A percentile compares a stretch with the other conserved stretches of the same genome.
Evolutionary conservation across 1,140 invertebrate genomes (phyloP).

Genomic region (Chironomus tepperi): DNA sequence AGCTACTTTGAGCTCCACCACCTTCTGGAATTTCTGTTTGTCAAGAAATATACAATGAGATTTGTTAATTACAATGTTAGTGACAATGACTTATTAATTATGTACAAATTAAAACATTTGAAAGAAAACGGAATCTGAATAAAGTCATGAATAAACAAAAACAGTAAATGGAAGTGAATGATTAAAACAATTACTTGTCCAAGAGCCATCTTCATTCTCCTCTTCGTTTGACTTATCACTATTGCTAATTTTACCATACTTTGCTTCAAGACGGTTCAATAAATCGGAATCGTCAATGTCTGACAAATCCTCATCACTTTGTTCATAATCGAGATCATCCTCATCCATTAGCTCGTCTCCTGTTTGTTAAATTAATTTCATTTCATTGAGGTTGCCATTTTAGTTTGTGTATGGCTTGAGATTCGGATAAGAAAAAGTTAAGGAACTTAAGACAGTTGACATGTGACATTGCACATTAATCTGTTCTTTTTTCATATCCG

Average conservation of each 20-base stretch:
- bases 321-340: conserved; percentile 41
- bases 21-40: neutral
- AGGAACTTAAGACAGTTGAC: too few relatives aligned
- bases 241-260: conserved; percentile 56
- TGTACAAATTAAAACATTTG: conserved; percentile 17
- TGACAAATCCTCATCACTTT: conserved; percentile 49
- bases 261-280: conserved; percentile 56
- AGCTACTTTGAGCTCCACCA: neutral
- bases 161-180: conserved; percentile 28
- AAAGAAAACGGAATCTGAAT: neutral
- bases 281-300: conserved; percentile 55
- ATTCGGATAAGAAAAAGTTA: too few relatives aligned
- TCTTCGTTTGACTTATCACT: conserved; percentile 38
- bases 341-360: conserved; percentile 32
- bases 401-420: neutral
- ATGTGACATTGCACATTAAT: too few relatives aligned
- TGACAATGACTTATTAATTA: neutral
- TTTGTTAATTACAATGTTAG: neutral
- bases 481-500: too few relatives aligned
- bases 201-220: conserved; percentile 44
- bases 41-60: neutral
- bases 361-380: neutral
- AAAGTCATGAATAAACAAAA: conserved; percentile 32
- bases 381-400: neutral
- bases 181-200: conserved; percentile 42